phyloP scores from a whole-genome alignment of 2,113 vertebrate species.

The Macquaria australasica region DNA sequence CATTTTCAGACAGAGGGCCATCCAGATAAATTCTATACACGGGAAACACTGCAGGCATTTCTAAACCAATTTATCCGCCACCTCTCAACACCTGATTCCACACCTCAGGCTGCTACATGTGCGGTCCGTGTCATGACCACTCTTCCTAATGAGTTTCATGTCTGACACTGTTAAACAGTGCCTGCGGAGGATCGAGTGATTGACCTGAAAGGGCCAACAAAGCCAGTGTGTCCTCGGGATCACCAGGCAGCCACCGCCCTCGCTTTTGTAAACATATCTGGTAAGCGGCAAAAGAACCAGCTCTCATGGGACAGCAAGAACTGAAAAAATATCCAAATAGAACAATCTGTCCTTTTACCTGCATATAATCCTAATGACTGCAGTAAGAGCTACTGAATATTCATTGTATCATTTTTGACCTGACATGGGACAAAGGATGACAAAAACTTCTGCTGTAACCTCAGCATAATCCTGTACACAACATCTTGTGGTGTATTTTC shows the following conservation, averaged over 20 bases:
- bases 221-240: slow-evolving; percentile 13
- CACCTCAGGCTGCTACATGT: slow-evolving; percentile 17
- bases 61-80: slow-evolving; percentile 11
- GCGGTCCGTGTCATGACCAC: slow-evolving; percentile 44
- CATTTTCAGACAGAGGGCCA: background rate
- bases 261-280: slow-evolving; percentile 30
- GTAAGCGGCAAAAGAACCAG: background rate
- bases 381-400: background rate
- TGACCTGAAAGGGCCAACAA: slow-evolving; percentile 29
- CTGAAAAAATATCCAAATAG: background rate
- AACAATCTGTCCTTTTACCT: background rate
- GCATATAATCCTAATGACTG: background rate
- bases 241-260: background rate
- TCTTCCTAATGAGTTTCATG: slow-evolving; percentile 64
- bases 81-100: slow-evolving; percentile 31
- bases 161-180: slow-evolving; percentile 39
- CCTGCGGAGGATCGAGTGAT: slow-evolving; percentile 20
- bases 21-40: background rate
- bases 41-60: slow-evolving; percentile 3
- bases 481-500: background rate
- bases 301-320: background rate
- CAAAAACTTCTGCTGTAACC: background rate
- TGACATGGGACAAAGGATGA: background rate
- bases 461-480: background rate
- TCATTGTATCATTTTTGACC: background rate